Evolutionary conservation across 2,797 vertebrate species (phyloP).

Genomic region (Neoniphon sammara): DNA sequence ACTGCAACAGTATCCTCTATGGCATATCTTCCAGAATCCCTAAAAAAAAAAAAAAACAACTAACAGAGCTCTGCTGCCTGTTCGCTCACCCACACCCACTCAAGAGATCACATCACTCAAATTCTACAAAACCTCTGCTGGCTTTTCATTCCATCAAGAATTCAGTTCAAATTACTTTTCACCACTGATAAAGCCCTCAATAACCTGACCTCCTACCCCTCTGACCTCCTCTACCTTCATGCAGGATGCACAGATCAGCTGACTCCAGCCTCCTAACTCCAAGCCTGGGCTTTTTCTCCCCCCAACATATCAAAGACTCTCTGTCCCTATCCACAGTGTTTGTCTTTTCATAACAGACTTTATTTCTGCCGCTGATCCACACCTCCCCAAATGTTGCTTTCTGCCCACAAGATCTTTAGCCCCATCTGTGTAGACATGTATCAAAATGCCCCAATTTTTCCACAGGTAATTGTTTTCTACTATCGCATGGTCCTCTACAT

Average conservation of each 20-base stretch:
- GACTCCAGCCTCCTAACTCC: constrained; percentile 8
- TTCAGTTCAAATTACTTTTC: constrained; percentile 42
- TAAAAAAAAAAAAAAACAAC: background rate
- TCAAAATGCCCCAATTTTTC: no score
- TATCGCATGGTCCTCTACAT: no score
- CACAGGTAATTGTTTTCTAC: no score
- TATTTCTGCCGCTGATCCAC: no score
- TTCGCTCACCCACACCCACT: constrained; percentile 1
- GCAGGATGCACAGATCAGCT: constrained; percentile 6
- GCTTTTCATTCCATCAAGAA: constrained; percentile 23
- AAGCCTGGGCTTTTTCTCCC: constrained; percentile 6
- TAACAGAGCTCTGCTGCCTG: background rate
- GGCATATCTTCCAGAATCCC: no score
- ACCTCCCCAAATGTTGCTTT: no score
- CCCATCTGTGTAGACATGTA: no score
- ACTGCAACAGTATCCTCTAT: no score
- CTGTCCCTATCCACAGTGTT: no score
- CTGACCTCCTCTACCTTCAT: constrained; percentile 1
- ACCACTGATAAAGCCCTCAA: constrained; percentile 17
- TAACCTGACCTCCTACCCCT: constrained; percentile 29
- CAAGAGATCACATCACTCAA: background rate
- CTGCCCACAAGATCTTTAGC: no score
- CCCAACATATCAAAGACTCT: no score
- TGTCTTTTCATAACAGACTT: no score
- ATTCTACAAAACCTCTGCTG: constrained; percentile 4